Evolutionary conservation across 2,797 vertebrate species (phyloP).

Genomic region (Coracias cyanogaster): DNA sequence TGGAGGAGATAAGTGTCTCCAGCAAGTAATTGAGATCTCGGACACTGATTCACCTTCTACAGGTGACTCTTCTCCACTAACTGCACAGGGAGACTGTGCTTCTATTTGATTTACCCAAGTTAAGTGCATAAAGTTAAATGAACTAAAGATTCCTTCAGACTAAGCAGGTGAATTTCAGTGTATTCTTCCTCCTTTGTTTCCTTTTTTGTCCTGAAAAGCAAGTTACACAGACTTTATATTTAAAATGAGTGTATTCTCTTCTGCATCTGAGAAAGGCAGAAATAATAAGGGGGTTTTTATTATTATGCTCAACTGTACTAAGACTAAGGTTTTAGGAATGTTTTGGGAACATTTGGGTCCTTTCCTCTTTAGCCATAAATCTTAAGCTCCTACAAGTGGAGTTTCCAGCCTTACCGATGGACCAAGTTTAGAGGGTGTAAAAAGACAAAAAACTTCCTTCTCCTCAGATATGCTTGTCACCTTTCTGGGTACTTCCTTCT

Average conservation of each 20-base stretch:
- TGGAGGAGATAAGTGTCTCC: background rate
- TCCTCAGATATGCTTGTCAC: background rate
- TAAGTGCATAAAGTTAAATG: background rate
- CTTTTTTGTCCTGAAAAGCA: background rate
- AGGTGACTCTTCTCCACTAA: background rate
- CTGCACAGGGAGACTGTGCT: background rate
- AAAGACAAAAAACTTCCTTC: background rate
- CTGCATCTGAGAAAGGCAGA: background rate
- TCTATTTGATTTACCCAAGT: background rate
- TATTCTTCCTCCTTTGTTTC: background rate
- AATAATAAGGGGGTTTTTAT: background rate
- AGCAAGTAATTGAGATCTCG: background rate
- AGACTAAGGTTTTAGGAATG: background rate
- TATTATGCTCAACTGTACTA: background rate
- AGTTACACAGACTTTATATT: background rate
- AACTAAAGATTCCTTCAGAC: background rate
- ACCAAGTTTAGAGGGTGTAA: background rate
- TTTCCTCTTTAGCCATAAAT: background rate
- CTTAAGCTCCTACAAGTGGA: background rate
- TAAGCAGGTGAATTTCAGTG: background rate
- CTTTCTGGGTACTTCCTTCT: background rate
- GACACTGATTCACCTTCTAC: background rate
- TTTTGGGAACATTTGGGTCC: background rate
- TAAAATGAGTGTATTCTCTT: background rate
- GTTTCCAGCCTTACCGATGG: background rate